A percentile compares a stretch with the other conserved stretches of the same genome.
Conservation (phyloP, 2,797 vertebrate species). For the Lepilemur ruficaudatus region DNA sequence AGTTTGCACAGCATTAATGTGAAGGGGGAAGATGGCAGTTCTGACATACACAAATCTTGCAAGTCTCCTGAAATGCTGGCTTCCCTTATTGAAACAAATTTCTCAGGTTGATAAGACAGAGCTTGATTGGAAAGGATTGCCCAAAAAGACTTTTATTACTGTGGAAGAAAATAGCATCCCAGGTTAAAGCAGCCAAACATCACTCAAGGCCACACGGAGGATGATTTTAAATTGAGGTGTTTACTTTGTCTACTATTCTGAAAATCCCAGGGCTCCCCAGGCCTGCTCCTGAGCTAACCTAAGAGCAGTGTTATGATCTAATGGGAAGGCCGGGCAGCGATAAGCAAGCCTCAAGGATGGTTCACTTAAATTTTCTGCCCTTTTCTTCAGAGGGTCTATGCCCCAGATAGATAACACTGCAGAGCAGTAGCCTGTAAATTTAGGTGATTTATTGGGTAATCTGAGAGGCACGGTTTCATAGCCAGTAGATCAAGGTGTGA, state of each 20-base stretch:
- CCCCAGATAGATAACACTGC: background rate
- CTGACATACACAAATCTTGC: background rate
- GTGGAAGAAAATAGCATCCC: background rate
- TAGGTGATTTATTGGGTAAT: background rate
- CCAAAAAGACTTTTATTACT: constrained; percentile 31
- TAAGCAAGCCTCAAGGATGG: background rate
- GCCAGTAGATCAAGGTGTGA: background rate
- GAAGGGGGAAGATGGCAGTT: background rate
- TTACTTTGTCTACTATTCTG: background rate
- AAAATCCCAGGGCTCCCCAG: background rate
- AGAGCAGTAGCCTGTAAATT: background rate
- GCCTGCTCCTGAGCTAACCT: background rate
- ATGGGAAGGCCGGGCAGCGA: background rate
- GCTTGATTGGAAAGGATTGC: background rate
- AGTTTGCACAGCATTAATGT: background rate
- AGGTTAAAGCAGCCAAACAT: background rate
- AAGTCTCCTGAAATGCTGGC: background rate
- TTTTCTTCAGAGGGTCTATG: background rate
- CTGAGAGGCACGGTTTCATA: background rate
- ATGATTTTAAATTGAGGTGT: constrained; percentile 1
- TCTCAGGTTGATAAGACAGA: background rate
- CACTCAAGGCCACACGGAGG: background rate
- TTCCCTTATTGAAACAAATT: background rate
- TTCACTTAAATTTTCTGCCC: background rate
- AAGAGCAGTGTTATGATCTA: background rate